Evolutionary conservation across 2,113 vertebrate genomes (phyloP), one percentile per base, ranked within the genome.

Genomic region (Tylochromis polylepis): DNA sequence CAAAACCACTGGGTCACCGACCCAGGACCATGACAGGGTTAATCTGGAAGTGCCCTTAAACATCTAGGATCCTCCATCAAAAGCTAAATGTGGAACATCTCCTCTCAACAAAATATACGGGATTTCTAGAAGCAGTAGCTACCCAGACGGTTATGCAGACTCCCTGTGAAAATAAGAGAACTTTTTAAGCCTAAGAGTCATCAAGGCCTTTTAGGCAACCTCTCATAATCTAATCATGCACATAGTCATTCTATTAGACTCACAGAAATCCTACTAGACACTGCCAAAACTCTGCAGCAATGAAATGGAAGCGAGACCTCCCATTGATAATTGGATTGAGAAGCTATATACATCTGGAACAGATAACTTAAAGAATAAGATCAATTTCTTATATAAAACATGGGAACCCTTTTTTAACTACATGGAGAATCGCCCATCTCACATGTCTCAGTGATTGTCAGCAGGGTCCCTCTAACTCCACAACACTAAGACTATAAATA

Each of bases 271-370:
- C 70, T 31, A 18, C 14, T 27, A 7, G 67, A 18, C 67, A 18
- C 27, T 0, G 6, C 41, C 70, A 49, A 75, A 31, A 51, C 10
- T 4, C 22, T 75, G 67, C 67, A 27, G 24, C 70, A 49, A 31
- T 51, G 70, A 75, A 75, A 0, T 20, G 0, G 16, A 51, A 51
- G 0, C 0, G 2, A 75, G 16, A 6, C 24, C 0, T 70, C n/a
- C 41, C 9, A 72, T 9, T 72, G 67, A 49, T 49, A 31, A 49
- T 11, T 49, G 70, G 70, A 75, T 46, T 2, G 70, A 75, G 46
- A 75, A 29, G 27, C 43, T 12, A 15, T 77, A 14, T 5, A 77
- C 43, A 43, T 20, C 43, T 51, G 70, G 0, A 75, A 31, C 16
- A 29, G 43, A 75, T 31, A 16, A 2, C 27, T 31, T 77, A 77